A percentile compares a stretch with the other conserved stretches of the same genome.
phyloP scores from a whole-genome alignment of 2,113 vertebrate species.

The Nothoprocta pentlandii region DNA sequence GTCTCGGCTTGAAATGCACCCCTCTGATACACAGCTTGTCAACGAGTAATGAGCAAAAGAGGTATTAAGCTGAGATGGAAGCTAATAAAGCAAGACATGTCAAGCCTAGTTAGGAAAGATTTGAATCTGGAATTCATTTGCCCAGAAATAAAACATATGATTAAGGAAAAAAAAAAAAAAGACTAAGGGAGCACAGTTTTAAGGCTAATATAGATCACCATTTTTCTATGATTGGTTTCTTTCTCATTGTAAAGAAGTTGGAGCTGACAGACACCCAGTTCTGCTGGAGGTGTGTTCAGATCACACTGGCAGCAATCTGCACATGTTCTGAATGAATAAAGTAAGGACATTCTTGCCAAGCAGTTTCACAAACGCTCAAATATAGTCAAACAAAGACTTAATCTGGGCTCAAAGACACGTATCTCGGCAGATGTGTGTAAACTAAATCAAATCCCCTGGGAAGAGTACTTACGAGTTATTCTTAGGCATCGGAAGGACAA shows the following conservation, averaged over 20 bases:
- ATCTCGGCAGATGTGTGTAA: conserved; percentile 74
- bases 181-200: neutral
- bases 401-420: conserved; percentile 73
- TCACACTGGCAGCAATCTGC: conserved; percentile 34
- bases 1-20: neutral
- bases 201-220: neutral
- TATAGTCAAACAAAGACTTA: conserved; percentile 69
- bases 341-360: conserved; percentile 60
- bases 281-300: conserved; percentile 1
- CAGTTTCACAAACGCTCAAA: conserved; percentile 61
- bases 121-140: neutral
- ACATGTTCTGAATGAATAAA: conserved; percentile 61
- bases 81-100: neutral
- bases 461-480: conserved; percentile 67
- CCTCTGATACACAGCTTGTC: neutral
- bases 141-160: accelerated
- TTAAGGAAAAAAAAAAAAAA: neutral
- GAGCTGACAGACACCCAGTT: neutral
- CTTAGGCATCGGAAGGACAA: conserved; percentile 67
- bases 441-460: conserved; percentile 48
- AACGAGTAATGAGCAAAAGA: neutral
- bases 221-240: neutral
- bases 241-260: neutral
- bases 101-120: neutral
- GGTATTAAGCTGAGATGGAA: neutral